Evolutionary conservation across 1,140 invertebrate species (phyloP).

Genomic region (Trigoniulus corallinus): DNA sequence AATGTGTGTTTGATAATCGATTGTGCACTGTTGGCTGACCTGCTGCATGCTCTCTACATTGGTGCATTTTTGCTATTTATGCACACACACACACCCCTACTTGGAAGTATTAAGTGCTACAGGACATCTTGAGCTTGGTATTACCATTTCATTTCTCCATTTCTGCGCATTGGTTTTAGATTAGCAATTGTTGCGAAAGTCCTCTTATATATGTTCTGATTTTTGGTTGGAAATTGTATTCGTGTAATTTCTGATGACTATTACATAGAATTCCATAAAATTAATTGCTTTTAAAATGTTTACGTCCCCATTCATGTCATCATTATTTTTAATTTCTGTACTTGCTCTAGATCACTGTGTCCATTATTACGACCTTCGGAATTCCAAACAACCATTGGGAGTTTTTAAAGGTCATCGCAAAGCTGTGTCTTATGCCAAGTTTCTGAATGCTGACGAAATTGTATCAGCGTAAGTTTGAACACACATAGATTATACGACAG

Average conservation of each 20-base stretch:
- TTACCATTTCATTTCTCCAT: neutral
- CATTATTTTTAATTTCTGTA: neutral
- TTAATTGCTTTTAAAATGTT: too few relatives aligned
- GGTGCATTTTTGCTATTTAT: too few relatives aligned
- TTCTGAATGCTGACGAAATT: slow-evolving; percentile 71
- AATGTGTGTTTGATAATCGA: too few relatives aligned
- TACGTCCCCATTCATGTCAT: too few relatives aligned
- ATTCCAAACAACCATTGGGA: slow-evolving; percentile 60
- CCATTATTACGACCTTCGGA: slow-evolving; percentile 86
- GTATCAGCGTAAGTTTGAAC: slow-evolving; percentile 53
- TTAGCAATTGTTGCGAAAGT: too few relatives aligned
- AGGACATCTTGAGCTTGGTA: slow-evolving; percentile 5
- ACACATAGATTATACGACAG: neutral
- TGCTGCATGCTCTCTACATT: too few relatives aligned
- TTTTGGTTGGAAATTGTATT: too few relatives aligned
- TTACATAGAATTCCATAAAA: too few relatives aligned
- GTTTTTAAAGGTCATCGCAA: slow-evolving; percentile 86
- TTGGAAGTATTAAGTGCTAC: slow-evolving; percentile 1
- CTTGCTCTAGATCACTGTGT: slow-evolving; percentile 73
- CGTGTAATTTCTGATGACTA: too few relatives aligned
- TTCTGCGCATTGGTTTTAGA: neutral
- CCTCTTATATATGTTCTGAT: too few relatives aligned
- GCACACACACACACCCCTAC: too few relatives aligned
- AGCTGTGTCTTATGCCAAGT: slow-evolving; percentile 92
- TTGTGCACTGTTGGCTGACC: neutral